phyloP scores from a whole-genome alignment of 2,888 invertebrate species.

The Cotesia congregata region DNA sequence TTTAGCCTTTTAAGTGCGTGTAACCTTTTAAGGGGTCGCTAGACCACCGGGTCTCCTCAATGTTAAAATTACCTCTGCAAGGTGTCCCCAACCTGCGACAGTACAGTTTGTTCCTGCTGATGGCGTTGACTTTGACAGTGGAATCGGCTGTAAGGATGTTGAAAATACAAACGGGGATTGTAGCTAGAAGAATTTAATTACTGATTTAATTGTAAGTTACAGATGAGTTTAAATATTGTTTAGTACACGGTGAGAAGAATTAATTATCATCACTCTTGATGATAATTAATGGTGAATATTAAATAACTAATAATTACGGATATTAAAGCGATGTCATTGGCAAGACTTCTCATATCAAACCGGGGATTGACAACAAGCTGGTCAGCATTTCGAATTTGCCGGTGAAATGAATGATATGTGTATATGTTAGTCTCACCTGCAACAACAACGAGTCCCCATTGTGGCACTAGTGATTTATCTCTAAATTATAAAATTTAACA shows the following conservation, averaged over 20 bases:
- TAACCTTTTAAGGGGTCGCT: background rate
- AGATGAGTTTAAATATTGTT: no score
- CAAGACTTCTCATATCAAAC: slow-evolving; percentile 42
- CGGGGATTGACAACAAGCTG: slow-evolving; percentile 50
- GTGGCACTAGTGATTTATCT: slow-evolving; percentile 34
- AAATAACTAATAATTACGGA: slow-evolving; percentile 48
- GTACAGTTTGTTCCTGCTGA: slow-evolving; percentile 49
- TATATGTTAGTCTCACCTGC: slow-evolving; percentile 55
- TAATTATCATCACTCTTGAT: background rate
- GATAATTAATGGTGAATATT: background rate
- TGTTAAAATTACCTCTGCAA: slow-evolving; percentile 46
- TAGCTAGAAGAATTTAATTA: slow-evolving; percentile 47
- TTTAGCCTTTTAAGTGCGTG: background rate
- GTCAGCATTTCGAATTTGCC: slow-evolving; percentile 51
- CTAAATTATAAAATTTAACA: slow-evolving; percentile 13
- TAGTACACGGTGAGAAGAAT: background rate
- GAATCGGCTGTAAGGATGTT: slow-evolving; percentile 36
- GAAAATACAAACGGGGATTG: slow-evolving; percentile 47
- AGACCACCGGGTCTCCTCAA: background rate
- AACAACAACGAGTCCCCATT: slow-evolving; percentile 51
- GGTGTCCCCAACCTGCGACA: slow-evolving; percentile 62
- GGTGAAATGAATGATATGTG: background rate
- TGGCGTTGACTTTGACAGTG: slow-evolving; percentile 32
- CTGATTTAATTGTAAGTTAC: no score
- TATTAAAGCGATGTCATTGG: slow-evolving; percentile 61